These are phyloP conservation scores for Hylia prasina DNA, from an alignment of 2,113 vertebrate species.

Conservation along the genomic window DNA sequence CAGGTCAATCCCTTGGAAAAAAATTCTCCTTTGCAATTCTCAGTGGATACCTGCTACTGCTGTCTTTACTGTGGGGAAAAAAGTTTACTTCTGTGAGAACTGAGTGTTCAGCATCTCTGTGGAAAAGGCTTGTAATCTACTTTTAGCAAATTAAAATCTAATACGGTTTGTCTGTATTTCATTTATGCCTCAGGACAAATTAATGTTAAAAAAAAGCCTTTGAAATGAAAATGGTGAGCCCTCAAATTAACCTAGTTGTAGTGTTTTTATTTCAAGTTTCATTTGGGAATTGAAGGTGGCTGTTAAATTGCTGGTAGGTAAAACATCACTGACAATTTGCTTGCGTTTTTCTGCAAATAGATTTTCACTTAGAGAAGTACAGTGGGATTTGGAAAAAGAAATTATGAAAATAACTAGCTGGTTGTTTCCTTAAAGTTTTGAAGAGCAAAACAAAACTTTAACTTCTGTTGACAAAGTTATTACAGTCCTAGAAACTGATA, in stretches of 20 bases:
- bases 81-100: not conserved
- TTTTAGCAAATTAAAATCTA: constrained; percentile 49
- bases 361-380: not conserved
- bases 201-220: constrained; percentile 38
- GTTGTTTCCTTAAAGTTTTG: not conserved
- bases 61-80: not conserved
- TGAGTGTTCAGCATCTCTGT: not conserved
- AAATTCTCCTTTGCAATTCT: not conserved
- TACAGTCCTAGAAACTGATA: not conserved
- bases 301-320: not conserved
- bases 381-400: not conserved
- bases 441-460: not conserved
- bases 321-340: not conserved
- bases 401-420: not conserved
- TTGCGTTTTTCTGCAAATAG: not conserved
- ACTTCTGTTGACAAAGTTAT: not conserved
- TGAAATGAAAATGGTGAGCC: constrained; percentile 23
- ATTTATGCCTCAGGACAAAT: constrained; percentile 37
- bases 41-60: not conserved
- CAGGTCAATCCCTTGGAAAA: not conserved
- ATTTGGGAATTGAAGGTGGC: not conserved
- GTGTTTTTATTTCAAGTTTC: constrained; percentile 35
- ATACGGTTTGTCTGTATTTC: not conserved
- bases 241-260: constrained; percentile 50
- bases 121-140: constrained; percentile 2